Conservation (phyloP, 2,888 invertebrate genomes). For the Melangyna quadrimaculata region DNA sequence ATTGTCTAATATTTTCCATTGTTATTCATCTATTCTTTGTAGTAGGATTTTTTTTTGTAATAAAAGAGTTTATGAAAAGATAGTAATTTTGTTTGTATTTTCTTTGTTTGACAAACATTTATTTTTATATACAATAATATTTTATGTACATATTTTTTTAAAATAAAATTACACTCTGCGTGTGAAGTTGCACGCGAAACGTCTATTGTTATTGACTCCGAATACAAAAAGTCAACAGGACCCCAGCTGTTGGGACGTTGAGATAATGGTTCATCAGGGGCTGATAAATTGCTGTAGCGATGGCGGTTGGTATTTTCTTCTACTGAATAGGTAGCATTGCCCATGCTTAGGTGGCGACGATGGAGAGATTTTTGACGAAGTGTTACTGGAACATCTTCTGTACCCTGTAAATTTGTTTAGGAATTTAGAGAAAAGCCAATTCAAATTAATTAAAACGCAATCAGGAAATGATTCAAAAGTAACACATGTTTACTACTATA, state of each 20-base stretch:
- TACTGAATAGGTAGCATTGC: conserved; percentile 77
- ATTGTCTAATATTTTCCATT: neutral
- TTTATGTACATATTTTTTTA: conserved; percentile 30
- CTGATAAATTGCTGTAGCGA: conserved; percentile 77
- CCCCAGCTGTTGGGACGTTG: conserved; percentile 80
- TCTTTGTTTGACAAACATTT: neutral
- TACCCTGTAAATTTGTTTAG: conserved; percentile 68
- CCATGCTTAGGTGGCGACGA: conserved; percentile 79
- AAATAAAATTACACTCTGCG: conserved; percentile 90
- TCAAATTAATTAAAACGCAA: neutral
- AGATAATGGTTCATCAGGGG: conserved; percentile 75
- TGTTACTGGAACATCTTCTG: conserved; percentile 76
- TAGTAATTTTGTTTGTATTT: conserved; percentile 32
- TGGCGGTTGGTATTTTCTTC: conserved; percentile 75
- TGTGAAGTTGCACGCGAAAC: conserved; percentile 90
- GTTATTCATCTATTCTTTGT: neutral
- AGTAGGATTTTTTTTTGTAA: neutral
- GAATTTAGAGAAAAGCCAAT: conserved; percentile 34
- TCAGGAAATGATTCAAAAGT: conserved; percentile 30
- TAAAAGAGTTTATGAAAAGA: neutral
- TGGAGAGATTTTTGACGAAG: conserved; percentile 77
- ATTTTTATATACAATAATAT: conserved; percentile 28
- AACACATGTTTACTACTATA: neutral
- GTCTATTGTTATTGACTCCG: conserved; percentile 89
- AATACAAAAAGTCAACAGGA: conserved; percentile 79